Conservation (phyloP, 1,140 invertebrate species). For the Drosophila tropicalis region DNA sequence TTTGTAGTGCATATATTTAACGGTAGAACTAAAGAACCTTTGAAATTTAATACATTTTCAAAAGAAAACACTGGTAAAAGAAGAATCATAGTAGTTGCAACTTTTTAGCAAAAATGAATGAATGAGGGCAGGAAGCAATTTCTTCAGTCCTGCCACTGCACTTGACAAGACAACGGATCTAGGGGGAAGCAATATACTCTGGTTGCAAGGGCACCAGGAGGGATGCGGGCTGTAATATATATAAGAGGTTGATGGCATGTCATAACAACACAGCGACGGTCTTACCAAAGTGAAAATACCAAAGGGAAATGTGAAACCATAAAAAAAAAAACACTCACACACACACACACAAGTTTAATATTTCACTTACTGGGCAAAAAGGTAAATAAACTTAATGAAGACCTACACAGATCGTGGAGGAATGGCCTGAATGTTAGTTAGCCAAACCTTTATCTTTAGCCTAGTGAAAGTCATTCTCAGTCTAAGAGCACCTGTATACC, state of each 20-base stretch:
- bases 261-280: conserved; percentile 41
- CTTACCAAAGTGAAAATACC: conserved; percentile 34
- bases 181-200: conserved; percentile 17
- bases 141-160: conserved; percentile 65
- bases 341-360: not conserved
- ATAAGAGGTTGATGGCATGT: conserved; percentile 38
- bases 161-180: conserved; percentile 50
- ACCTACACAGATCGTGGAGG: conserved; percentile 10
- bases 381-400: conserved; percentile 48
- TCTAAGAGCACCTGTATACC: too few relatives aligned
- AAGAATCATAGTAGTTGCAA: conserved; percentile 41
- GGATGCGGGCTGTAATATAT: conserved; percentile 1
- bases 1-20: conserved; percentile 40
- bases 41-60: conserved; percentile 73
- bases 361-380: conserved; percentile 1
- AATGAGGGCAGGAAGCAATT: conserved; percentile 39
- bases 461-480: conserved; percentile 14
- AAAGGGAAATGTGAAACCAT: conserved; percentile 61
- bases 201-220: not conserved
- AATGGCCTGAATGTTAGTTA: not conserved
- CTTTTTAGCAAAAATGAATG: conserved; percentile 6
- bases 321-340: not conserved
- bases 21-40: conserved; percentile 54
- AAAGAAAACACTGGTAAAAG: conserved; percentile 42
- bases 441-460: not conserved